phyloP scores from a whole-genome alignment of 2,113 vertebrate species.

The Stegastes partitus region DNA sequence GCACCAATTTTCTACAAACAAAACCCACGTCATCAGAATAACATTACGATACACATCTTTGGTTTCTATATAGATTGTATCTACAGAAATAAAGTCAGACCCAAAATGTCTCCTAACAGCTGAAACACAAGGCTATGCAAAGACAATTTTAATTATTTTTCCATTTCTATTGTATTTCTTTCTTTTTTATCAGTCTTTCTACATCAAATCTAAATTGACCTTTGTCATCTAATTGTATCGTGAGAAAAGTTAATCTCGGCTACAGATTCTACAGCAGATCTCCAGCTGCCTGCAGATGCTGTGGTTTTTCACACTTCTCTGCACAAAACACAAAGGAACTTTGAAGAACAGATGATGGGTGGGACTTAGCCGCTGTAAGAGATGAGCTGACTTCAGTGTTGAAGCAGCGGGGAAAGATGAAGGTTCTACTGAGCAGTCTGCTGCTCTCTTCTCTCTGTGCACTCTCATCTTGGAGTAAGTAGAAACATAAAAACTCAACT shows the following conservation, averaged over 20 bases:
- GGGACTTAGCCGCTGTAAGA: background rate
- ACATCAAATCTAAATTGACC: too few species aligned
- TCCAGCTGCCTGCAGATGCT: background rate
- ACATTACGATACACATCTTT: too few species aligned
- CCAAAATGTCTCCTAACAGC: too few species aligned
- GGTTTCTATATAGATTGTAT: too few species aligned
- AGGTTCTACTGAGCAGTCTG: conserved; percentile 48
- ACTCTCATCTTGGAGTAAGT: conserved; percentile 59
- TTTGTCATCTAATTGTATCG: background rate
- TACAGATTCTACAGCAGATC: background rate
- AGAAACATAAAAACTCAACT: background rate
- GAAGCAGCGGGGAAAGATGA: conserved; percentile 51
- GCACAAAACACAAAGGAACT: background rate
- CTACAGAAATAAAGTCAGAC: too few species aligned
- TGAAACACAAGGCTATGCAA: too few species aligned
- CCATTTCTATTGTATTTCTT: too few species aligned
- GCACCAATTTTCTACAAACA: too few species aligned
- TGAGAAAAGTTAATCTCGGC: background rate
- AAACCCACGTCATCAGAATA: too few species aligned
- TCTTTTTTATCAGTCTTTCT: too few species aligned
- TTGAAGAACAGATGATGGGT: conserved; percentile 8
- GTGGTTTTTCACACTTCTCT: conserved; percentile 17
- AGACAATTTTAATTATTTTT: too few species aligned
- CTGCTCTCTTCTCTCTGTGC: conserved; percentile 20
- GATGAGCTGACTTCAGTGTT: fast-evolving